Conservation (phyloP, 2,113 vertebrate species). For the Perognathus longimembris region DNA sequence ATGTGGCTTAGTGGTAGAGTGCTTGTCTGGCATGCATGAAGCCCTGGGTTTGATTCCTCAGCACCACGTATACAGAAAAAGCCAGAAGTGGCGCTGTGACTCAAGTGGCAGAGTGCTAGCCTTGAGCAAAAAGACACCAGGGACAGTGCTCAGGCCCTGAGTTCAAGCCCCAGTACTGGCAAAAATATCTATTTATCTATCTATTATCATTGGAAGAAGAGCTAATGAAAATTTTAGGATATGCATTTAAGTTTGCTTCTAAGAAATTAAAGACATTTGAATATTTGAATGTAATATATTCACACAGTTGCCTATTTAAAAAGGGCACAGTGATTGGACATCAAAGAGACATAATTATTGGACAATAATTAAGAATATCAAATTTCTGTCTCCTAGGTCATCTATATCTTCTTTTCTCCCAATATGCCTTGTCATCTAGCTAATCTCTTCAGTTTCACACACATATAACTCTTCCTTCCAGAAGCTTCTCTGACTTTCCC, state of each 20-base stretch:
- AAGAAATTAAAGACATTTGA: neutral
- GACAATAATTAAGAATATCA: neutral
- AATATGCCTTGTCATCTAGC: neutral
- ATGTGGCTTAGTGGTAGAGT: no score
- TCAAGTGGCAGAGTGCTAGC: no score
- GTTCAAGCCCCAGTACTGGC: no score
- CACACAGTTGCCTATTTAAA: neutral
- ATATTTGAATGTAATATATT: neutral
- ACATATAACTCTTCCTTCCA: neutral
- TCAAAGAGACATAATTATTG: neutral
- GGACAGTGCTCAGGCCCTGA: no score
- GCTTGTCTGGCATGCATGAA: no score
- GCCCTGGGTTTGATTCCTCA: no score
- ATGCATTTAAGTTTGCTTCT: neutral
- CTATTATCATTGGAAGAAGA: conserved; percentile 7
- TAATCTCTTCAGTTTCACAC: neutral
- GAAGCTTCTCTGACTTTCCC: neutral
- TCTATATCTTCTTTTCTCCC: neutral
- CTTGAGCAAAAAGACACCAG: no score
- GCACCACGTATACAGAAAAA: no score
- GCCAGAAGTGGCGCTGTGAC: no score
- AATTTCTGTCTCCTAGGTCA: neutral
- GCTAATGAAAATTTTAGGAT: neutral
- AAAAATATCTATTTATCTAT: neutral
- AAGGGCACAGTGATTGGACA: neutral